Evolutionary conservation across 1,140 invertebrate genomes (phyloP).

Genomic region (Neotoxoptera formosana): DNA sequence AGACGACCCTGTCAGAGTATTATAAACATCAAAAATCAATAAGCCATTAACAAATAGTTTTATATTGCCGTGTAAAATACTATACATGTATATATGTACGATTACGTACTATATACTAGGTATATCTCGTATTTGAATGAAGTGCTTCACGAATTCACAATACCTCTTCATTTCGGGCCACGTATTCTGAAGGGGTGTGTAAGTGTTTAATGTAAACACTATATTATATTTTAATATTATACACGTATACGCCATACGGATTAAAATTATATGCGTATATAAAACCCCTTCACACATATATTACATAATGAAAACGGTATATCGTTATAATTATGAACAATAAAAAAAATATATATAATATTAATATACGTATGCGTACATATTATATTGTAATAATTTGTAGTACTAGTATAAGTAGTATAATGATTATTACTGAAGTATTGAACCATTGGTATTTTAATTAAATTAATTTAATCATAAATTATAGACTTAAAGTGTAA

Average conservation of each 20-base stretch:
- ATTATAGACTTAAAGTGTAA: neutral
- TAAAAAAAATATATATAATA: neutral
- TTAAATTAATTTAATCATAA: neutral
- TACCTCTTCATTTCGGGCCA: slow-evolving; percentile 30
- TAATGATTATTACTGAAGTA: neutral
- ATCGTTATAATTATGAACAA: neutral
- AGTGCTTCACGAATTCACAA: slow-evolving; percentile 39
- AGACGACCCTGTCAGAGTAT: neutral
- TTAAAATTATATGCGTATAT: neutral
- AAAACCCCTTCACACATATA: slow-evolving; percentile 3
- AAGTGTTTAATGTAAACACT: slow-evolving; percentile 49
- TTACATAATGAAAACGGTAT: neutral
- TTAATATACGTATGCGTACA: neutral
- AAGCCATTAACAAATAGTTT: slow-evolving; percentile 19
- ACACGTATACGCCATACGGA: neutral
- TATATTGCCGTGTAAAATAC: slow-evolving; percentile 10
- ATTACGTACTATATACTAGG: neutral
- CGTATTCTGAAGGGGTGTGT: slow-evolving; percentile 26
- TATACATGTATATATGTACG: neutral
- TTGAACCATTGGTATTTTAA: neutral
- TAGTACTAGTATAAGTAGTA: neutral
- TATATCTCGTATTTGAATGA: slow-evolving; percentile 6
- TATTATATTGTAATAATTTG: neutral
- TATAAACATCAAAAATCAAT: neutral
- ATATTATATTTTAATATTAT: slow-evolving; percentile 14